phyloP scores from a whole-genome alignment of 2,113 vertebrate species.

The Cryptotis parvus region DNA sequence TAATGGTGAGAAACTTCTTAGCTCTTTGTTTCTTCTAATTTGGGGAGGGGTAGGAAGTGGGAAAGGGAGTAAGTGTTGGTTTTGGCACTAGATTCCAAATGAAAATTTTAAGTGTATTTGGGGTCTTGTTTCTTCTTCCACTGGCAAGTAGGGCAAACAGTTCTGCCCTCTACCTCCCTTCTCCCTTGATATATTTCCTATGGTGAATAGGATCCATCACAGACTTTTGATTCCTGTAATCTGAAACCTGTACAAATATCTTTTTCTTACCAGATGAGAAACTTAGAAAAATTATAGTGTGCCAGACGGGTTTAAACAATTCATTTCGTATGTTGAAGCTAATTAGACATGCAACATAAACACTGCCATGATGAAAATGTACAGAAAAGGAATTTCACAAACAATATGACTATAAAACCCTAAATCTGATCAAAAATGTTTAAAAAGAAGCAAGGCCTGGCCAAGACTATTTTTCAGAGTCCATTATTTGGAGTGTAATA shows the following conservation, averaged over 20 bases:
- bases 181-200: constrained; percentile 45
- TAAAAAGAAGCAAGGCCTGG: constrained; percentile 72
- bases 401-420: constrained; percentile 76
- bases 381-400: constrained; percentile 79
- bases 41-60: not conserved
- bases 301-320: constrained; percentile 81
- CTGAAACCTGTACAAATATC: constrained; percentile 70
- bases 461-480: constrained; percentile 77
- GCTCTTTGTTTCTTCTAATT: constrained; percentile 34
- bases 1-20: constrained; percentile 46
- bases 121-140: constrained; percentile 1
- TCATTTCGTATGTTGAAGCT: constrained; percentile 82
- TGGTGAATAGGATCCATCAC: constrained; percentile 40
- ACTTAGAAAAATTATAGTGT: constrained; percentile 73
- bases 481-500: constrained; percentile 75
- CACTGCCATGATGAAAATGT: constrained; percentile 76
- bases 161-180: not conserved
- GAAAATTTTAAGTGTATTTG: constrained; percentile 61
- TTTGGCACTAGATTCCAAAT: constrained; percentile 61
- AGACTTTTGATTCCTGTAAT: constrained; percentile 73
- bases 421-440: constrained; percentile 79
- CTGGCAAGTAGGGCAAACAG: constrained; percentile 22
- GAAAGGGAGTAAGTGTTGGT: constrained; percentile 29
- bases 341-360: constrained; percentile 84
- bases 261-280: constrained; percentile 79